Evolutionary conservation across 2,888 invertebrate genomes (phyloP), one percentile per base, ranked within the genome.

Genomic region (Caenorhabditis doughertyi): DNA sequence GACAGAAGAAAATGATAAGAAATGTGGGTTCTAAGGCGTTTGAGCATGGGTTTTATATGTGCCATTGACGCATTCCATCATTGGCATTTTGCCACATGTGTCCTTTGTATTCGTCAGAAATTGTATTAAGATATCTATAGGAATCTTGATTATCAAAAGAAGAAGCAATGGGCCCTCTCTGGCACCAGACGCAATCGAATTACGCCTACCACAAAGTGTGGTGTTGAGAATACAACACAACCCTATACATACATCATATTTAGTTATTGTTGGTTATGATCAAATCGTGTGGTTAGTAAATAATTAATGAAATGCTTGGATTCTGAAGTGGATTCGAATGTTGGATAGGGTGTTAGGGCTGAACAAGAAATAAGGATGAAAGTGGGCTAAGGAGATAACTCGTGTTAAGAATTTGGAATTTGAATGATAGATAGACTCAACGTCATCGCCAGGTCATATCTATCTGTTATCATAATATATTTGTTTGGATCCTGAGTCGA

Each of bases 41-140:
- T 32, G 3, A n/a, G n/a, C 3, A 21, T 18, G 11, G 42, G 47
- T 77, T 77, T 77, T 77, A 77, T 77, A 77, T 58, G 77, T 51
- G 68, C 60, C 53, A 62, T 51, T 68, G 68, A 77, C 77, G 77
- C 60, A 71, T 71, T 42, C 35, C 27, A 51, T 56, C 79, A 56
- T 71, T 23, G 16, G 0, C 7, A 58, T 56, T 67, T 25, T 18
- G 65, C 80, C 80, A 80, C 55, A 80, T 80, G 80, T 73, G 73
- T 23, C 80, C 80, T 80, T 80, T 80, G 80, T 80, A 60, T 80
- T 80, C 42, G 27, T 25, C 8, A 9, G 4, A 77, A 77, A 77
- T 70, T 44, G 11, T 47, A 79, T 79, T 71, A 71, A 56, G 27
- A 35, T 5, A 39, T 71, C 71, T 79, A 79, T 65, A 71, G 65